Base-by-base conservation (phyloP, 2,888 invertebrate genomes). In the Trachelus troglodyta region DNA sequence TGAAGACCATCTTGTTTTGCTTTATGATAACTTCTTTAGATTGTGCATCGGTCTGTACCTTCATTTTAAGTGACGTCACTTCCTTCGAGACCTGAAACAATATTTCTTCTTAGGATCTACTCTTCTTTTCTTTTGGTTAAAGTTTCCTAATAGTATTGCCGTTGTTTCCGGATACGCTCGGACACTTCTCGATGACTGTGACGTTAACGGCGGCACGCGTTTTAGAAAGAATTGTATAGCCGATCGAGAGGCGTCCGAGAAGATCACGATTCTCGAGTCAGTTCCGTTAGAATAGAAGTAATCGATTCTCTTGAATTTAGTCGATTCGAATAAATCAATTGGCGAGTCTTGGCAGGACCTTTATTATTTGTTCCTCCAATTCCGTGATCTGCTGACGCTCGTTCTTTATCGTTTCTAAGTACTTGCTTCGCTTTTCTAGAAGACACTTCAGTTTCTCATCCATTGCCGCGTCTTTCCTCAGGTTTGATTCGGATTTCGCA, bases 401-500 rank as follows among this genome's bases (percentile, higher is more conserved):
- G 15, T 92, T 91, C 31, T 91, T 90, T 15, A 94, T 94, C 80
- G 93, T 92, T 0, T 92, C 87, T 0, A 93, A 90, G 80, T 93
- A 93, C 69, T 92, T 92, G 78, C 94, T 93, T 81, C 95, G 93
- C 71, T 94, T 93, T 30, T 93, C 92, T 12, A 95, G 88, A 0
- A 95, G 92, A 1, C 89, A 87, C 69, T 93, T 91, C 80, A 95
- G 91, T 80, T 93, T 93, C 68, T 93, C 92, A 0, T 93, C 91
- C 3, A 93, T 92, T 81, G 90, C 92, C 3, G 92, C 91, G 81
- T 94, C 94, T 85, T 93, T 93, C 74, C 93, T 92, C 71, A 93
- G 90, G 85, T 94, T 95, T 3, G 92, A 92, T 0, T 93, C 92
- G 81, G 94, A 94, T 82, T 93, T 94, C 6, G 94, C 92, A 89